Evolutionary conservation across 2,113 vertebrate genomes (phyloP), one percentile per base, ranked within the genome.

Genomic region (Brachionichthys hirsutus): DNA sequence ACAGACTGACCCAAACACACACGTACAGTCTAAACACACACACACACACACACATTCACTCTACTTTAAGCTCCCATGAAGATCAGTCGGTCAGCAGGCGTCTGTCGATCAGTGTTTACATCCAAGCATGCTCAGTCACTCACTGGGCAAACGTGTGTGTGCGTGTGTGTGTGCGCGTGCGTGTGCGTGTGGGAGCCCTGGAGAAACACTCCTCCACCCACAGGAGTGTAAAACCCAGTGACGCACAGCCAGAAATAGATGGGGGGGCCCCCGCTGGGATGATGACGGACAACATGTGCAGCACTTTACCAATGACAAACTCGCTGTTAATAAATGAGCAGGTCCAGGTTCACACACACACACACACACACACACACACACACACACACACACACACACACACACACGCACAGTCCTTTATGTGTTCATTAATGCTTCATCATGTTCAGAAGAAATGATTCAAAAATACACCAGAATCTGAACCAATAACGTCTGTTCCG

Each of bases 171-270:
- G 62, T 38, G 54, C 54, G 66, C 52, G 56, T 46, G 62, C 13
- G 68, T 54, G 63, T 56, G 9, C 9, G 61, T 81, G 92, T 93
- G 95, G 94, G 94, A 97, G 94, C 94, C 95, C 95, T 94, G 94
- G 92, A 95, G 94, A 95, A 96, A 95, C 94, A 95, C 95, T 94
- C 93, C 89, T 94, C 94, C 90, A 95, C 94, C 95, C 95, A 96
- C 94, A 93, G 94, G 95, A 98, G 96, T 30, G 24, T 98, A 96
- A 98, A 98, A 95, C 96, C 96, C 95, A 95, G 93, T 98, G 96
- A 98, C 92, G 97, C 96, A 98, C 94, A 97, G 96, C 94, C 95
- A 97, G 94, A 93, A 94, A 95, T 94, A 95, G 95, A 98, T 89
- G 91, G 87, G 90, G 92, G 94, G 95, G 94, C 93, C 94, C 87